Evolutionary conservation across 2,888 invertebrate genomes (phyloP), one percentile per base, ranked within the genome.

Genomic region (Eupithecia insigniata): DNA sequence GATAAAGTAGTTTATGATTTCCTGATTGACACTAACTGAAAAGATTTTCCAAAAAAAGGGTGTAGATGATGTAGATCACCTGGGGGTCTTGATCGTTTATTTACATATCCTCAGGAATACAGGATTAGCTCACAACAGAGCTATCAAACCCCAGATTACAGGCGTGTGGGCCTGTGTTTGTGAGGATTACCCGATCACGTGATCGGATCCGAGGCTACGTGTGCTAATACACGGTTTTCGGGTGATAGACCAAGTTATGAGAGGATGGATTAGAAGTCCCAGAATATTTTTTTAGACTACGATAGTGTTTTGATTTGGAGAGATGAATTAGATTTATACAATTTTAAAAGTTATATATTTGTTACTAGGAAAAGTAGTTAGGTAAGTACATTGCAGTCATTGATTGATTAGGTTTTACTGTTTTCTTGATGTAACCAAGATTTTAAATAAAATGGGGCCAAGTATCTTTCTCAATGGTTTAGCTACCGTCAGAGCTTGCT

Each of bases 171-270:
- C 81, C 81, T 81, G 64, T 68, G 81, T 82, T 85, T 80, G 82
- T 79, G 76, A 79, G 90, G 90, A 88, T 90, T 89, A 83, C 76
- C 80, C 80, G 89, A 90, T 89, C 91, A 86, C 89, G 88, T 86
- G 90, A 90, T 91, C 89, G 82, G 82, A 87, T 86, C 84, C 83
- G 77, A 76, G 86, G 84, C 87, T 90, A 90, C 90, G 91, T 91
- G 91, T 90, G 89, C 87, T 88, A 78, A 87, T 89, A 89, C 88
- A 87, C 86, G 85, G 82, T 81, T 81, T 85, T 83, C 74, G 81
- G 64, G 71, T 22, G 69, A 55, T 76, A 79, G 84, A 70, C 3
- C 74, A 87, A 86, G 76, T 69, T 14, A 79, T 3, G 66, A 81
- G 80, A 28, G 8, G 60, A 60, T 4, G 60, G n/a, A 43, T 43